phyloP scores from a whole-genome alignment of 2,797 vertebrate genomes.

The Pachyuromys duprasi region DNA sequence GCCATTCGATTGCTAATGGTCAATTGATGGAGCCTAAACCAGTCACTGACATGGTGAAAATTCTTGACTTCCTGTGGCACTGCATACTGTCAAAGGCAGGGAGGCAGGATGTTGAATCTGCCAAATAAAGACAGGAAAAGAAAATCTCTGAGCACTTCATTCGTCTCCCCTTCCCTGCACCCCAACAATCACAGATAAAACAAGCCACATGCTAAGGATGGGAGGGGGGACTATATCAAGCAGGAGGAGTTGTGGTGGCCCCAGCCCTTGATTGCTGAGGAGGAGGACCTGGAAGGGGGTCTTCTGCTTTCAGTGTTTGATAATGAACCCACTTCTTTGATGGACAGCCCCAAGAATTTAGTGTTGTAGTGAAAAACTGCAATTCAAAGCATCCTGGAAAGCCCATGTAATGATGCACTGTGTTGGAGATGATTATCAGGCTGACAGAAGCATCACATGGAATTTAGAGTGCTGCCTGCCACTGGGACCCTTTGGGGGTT shows the following conservation, averaged over 20 bases:
- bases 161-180: accelerated
- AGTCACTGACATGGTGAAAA: not conserved
- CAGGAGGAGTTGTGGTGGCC: not conserved
- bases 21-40: not conserved
- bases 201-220: not conserved
- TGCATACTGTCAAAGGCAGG: not conserved
- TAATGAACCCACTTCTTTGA: not conserved
- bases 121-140: not conserved
- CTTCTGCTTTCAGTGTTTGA: not conserved
- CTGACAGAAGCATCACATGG: not conserved
- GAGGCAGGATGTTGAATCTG: not conserved
- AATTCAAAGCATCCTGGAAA: not conserved
- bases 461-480: not conserved
- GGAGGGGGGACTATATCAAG: accelerated
- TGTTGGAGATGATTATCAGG: not conserved
- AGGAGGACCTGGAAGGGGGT: not conserved
- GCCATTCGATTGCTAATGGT: not conserved
- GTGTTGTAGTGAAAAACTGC: not conserved
- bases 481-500: not conserved
- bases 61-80: not conserved
- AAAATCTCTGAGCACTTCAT: not conserved
- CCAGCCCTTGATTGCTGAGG: not conserved
- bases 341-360: not conserved
- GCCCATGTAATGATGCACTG: not conserved
- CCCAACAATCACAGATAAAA: not conserved